phyloP scores from a whole-genome alignment of 2,888 invertebrate species.

The Adineta ricciae region DNA sequence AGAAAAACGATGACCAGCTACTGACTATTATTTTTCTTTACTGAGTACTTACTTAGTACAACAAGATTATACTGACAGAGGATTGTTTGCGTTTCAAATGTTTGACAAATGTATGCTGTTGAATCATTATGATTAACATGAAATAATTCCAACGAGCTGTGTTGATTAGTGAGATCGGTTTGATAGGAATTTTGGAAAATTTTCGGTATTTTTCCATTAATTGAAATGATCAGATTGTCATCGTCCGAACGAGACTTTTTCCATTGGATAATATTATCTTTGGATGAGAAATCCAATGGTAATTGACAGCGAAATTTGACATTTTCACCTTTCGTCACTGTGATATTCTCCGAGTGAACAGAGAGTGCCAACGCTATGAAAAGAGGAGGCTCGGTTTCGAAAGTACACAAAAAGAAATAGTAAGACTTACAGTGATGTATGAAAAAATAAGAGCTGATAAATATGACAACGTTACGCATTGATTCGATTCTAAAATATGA shows the following conservation, averaged over 20 bases:
- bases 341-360: background rate
- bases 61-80: slow-evolving; percentile 18
- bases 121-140: background rate
- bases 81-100: slow-evolving; percentile 22
- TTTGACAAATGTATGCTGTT: background rate
- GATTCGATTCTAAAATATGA: background rate
- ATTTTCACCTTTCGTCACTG: background rate
- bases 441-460: background rate
- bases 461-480: background rate
- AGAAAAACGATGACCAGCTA: background rate
- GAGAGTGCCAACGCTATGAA: background rate
- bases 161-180: background rate
- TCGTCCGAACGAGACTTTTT: background rate
- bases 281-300: background rate
- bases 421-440: background rate
- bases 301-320: background rate
- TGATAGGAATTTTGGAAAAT: background rate
- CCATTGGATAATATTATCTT: slow-evolving; percentile 4
- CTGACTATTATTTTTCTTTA: background rate
- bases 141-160: background rate
- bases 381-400: no score
- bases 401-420: no score
- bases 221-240: background rate
- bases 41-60: background rate
- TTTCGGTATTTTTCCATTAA: background rate